A percentile compares a stretch with the other conserved stretches of the same genome.
These are phyloP conservation scores for Oreochromis spilurus DNA, from an alignment of 2,113 vertebrate species.

Conservation along the genomic window DNA sequence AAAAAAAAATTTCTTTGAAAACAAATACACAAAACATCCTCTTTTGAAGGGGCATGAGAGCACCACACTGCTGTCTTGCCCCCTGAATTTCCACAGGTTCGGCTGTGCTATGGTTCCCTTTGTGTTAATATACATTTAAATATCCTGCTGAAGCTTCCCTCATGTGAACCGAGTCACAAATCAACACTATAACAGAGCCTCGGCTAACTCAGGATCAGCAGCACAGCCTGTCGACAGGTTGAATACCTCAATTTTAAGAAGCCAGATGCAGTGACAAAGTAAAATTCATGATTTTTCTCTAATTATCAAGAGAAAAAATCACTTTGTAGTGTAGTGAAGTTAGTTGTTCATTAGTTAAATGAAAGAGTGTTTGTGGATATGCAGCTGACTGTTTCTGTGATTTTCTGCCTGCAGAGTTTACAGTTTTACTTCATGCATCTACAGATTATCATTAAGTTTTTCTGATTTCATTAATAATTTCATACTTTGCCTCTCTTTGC, in stretches of 20 bases:
- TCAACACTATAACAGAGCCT: not conserved
- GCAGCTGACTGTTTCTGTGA: not conserved
- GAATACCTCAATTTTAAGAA: too few relatives aligned
- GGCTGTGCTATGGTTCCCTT: not conserved
- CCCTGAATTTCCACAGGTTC: not conserved
- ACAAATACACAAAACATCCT: not conserved
- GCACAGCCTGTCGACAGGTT: not conserved
- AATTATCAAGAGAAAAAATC: not conserved
- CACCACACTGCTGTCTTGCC: not conserved
- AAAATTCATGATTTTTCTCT: not conserved
- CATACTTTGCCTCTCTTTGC: not conserved
- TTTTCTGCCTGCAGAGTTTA: not conserved
- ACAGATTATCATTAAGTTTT: not conserved
- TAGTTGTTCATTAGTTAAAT: not conserved
- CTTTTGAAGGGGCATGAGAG: not conserved
- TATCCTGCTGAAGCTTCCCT: not conserved
- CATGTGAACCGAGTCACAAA: not conserved
- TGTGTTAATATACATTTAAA: not conserved
- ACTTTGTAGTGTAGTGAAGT: not conserved
- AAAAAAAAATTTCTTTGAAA: not conserved
- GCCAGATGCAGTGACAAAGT: too few relatives aligned
- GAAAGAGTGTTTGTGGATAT: not conserved
- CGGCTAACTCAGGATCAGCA: not conserved
- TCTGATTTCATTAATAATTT: not conserved
- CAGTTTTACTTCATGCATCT: not conserved